These are phyloP conservation scores for Melanotaenia duboulayi DNA, from an alignment of 2,113 vertebrate species.

Conservation along the genomic window DNA sequence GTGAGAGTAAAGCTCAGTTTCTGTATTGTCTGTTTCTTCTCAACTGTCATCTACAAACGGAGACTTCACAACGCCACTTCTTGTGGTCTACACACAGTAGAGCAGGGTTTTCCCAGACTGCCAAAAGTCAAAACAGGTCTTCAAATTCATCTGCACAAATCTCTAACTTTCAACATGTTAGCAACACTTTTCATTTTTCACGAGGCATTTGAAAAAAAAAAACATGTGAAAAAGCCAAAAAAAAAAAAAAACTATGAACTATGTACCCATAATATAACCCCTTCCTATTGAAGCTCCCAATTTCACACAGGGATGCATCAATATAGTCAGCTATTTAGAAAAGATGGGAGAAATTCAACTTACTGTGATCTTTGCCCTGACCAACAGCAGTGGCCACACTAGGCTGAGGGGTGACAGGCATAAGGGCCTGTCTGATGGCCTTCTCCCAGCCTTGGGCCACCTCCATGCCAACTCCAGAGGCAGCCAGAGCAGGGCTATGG, in stretches of 20 bases:
- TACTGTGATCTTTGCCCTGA: conserved; percentile 96
- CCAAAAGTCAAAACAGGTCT: background rate
- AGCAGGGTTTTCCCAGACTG: conserved; percentile 1
- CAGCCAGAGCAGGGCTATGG: conserved; percentile 90
- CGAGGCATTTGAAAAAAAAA: fast-evolving
- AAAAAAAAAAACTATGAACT: no score
- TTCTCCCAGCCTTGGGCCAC: conserved; percentile 98
- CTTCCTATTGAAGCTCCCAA: background rate
- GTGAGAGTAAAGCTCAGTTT: conserved; percentile 1
- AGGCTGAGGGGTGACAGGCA: conserved; percentile 97
- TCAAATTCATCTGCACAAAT: background rate
- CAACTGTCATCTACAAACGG: conserved; percentile 9
- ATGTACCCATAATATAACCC: background rate
- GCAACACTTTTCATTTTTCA: background rate
- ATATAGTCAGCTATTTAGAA: background rate
- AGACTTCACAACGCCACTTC: conserved; percentile 15
- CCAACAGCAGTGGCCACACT: conserved; percentile 89
- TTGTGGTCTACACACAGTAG: background rate
- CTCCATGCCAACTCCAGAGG: conserved; percentile 92
- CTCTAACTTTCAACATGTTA: conserved; percentile 8
- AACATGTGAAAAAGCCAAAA: conserved; percentile 1
- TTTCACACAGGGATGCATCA: background rate
- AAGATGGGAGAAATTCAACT: conserved; percentile 68
- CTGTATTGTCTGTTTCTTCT: conserved; percentile 15
- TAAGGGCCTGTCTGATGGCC: conserved; percentile 96